phyloP scores from a whole-genome alignment of 2,113 vertebrate species.

The Setophaga kirtlandii region DNA sequence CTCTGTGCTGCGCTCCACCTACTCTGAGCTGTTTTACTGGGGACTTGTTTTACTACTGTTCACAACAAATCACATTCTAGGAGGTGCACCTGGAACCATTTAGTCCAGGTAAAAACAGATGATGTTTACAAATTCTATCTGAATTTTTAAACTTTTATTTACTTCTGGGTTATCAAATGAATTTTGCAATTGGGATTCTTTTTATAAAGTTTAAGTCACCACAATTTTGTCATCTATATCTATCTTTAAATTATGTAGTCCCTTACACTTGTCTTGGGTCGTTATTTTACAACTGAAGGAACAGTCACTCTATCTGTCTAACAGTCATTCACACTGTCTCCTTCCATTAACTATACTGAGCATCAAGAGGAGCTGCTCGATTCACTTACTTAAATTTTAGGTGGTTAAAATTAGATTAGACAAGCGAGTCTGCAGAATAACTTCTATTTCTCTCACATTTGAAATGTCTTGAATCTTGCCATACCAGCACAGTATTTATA shows the following conservation, averaged over 20 bases:
- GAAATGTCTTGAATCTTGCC: background rate
- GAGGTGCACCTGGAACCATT: background rate
- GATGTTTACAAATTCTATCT: background rate
- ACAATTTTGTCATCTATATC: background rate
- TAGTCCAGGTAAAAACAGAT: background rate
- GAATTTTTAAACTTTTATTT: background rate
- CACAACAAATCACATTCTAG: background rate
- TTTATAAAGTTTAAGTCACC: background rate
- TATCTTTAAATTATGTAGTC: background rate
- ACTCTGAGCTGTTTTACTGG: background rate
- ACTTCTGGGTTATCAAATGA: background rate
- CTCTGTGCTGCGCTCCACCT: background rate
- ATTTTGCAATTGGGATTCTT: background rate
- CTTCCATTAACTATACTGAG: background rate
- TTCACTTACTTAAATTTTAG: background rate
- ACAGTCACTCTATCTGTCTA: background rate
- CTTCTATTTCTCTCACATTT: background rate
- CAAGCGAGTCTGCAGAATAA: background rate
- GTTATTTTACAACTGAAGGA: background rate
- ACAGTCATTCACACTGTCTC: background rate
- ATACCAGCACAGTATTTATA: background rate
- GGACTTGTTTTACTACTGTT: background rate
- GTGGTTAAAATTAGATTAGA: background rate
- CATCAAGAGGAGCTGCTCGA: background rate
- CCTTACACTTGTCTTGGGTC: background rate